A percentile compares a stretch with the other conserved stretches of the same genome.
These are phyloP conservation scores for Mesorhabditis belari DNA, from an alignment of 2,888 invertebrate species.

Conservation along the genomic window DNA sequence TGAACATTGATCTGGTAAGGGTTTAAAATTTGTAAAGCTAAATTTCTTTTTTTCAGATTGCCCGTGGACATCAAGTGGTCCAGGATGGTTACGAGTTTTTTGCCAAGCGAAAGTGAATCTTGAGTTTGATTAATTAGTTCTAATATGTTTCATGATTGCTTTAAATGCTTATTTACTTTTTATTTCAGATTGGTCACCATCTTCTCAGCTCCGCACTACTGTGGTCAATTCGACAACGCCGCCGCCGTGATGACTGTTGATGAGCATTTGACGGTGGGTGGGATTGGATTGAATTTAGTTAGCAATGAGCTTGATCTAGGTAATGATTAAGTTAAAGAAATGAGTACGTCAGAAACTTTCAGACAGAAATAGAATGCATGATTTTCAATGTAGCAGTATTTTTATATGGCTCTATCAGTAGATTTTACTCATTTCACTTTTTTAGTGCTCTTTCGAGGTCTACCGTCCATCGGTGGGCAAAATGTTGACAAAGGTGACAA, in stretches of 20 bases:
- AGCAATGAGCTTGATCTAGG: background rate
- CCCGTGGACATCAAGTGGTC: conserved; percentile 59
- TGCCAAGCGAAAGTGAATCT: conserved; percentile 10
- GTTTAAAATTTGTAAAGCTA: background rate
- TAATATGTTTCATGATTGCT: no score
- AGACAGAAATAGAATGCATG: background rate
- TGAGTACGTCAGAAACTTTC: background rate
- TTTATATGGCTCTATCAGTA: no score
- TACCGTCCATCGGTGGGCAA: background rate
- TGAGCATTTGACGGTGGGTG: conserved; percentile 7
- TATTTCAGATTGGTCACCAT: conserved; percentile 18
- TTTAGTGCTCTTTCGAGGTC: background rate
- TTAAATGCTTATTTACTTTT: conserved; percentile 1
- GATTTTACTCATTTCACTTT: no score
- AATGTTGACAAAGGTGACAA: no score
- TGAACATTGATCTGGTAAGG: conserved; percentile 55
- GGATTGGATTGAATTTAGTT: no score
- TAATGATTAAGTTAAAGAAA: background rate
- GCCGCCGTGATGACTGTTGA: conserved; percentile 14
- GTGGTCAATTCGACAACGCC: conserved; percentile 19
- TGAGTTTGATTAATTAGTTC: conserved; percentile 7
- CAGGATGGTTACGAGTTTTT: conserved; percentile 36
- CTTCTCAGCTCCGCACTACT: conserved; percentile 35
- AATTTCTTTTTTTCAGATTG: conserved; percentile 47
- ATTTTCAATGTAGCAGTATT: background rate